Conservation (phyloP, 1,140 invertebrate species). For the Cydia amplana region DNA sequence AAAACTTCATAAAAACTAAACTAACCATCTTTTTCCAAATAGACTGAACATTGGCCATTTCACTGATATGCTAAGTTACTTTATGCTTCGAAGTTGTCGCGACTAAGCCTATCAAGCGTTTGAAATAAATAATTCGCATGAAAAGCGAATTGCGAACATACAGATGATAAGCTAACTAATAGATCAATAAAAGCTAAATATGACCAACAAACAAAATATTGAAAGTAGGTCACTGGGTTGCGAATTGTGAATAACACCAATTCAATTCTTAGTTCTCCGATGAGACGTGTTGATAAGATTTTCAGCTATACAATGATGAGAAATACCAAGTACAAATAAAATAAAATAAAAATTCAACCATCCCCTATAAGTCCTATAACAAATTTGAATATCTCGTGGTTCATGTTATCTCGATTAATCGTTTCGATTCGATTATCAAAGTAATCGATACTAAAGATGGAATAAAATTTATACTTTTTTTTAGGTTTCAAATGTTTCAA, state of each 20-base stretch:
- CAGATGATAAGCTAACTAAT: constrained; percentile 17
- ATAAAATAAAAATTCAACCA: too few species aligned
- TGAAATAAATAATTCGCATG: not conserved
- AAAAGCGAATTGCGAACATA: constrained; percentile 16
- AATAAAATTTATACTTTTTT: too few species aligned
- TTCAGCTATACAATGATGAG: not conserved
- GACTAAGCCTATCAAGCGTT: constrained; percentile 2
- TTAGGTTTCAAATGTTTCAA: too few species aligned
- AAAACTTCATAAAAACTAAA: constrained; percentile 35
- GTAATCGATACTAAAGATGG: not conserved
- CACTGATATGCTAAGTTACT: not conserved
- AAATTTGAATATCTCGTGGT: not conserved
- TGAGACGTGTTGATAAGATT: not conserved
- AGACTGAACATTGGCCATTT: constrained; percentile 65
- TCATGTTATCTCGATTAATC: not conserved
- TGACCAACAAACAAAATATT: constrained; percentile 19
- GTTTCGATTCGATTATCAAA: not conserved
- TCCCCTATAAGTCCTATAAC: too few species aligned
- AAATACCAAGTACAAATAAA: not conserved
- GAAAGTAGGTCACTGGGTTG: not conserved
- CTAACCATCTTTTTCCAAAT: constrained; percentile 66
- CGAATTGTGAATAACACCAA: not conserved
- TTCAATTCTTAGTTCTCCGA: not conserved
- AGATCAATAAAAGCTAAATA: constrained; percentile 26
- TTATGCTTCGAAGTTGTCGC: not conserved